Evolutionary conservation across 2,113 vertebrate genomes (phyloP).

Genomic region (Narcine bancroftii): DNA sequence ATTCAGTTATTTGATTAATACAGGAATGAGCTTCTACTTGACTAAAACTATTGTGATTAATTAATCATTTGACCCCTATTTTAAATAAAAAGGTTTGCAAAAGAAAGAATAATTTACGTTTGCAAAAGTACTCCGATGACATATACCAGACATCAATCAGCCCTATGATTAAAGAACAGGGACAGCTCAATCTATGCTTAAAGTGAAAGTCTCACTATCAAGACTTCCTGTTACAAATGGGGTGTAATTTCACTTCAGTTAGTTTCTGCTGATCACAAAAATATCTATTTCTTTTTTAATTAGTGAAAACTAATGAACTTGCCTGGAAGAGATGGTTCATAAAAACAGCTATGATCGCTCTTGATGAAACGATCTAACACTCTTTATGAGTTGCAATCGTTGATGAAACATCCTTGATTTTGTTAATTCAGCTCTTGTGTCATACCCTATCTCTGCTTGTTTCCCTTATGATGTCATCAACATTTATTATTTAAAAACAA

Average conservation of each 20-base stretch:
- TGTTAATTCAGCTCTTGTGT: background rate
- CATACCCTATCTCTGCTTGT: background rate
- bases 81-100: constrained; percentile 20
- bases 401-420: background rate
- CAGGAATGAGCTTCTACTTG: constrained; percentile 34
- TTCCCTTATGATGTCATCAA: background rate
- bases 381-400: background rate
- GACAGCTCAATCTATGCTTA: background rate
- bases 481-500: background rate
- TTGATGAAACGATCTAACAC: background rate
- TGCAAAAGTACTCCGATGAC: background rate
- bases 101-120: constrained; percentile 9
- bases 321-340: background rate
- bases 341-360: background rate
- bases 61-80: constrained; percentile 36
- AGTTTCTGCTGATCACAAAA: constrained; percentile 13
- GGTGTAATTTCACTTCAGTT: background rate
- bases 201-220: too few relatives aligned
- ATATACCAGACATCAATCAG: background rate
- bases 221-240: background rate
- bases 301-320: background rate
- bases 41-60: constrained; percentile 25
- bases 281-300: background rate
- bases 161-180: background rate
- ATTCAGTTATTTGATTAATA: constrained; percentile 69